Conservation (phyloP, 2,113 vertebrate genomes). For the Prietella phreatophila region DNA sequence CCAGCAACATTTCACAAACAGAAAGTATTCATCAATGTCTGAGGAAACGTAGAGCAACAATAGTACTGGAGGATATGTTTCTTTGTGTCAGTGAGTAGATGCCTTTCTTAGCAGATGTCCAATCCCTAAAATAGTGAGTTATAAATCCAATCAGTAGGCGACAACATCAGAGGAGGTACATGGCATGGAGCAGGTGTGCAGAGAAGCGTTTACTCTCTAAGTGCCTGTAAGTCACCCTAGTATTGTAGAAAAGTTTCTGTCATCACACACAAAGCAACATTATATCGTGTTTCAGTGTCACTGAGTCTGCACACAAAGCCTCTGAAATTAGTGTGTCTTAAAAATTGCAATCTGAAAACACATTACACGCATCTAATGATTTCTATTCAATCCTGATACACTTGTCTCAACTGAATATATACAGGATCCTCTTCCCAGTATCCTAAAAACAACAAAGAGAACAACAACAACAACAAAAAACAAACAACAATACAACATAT, state of each 20-base stretch:
- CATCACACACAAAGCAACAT: not conserved
- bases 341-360: slow-evolving; percentile 13
- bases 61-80: not conserved
- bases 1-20: slow-evolving; percentile 18
- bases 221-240: slow-evolving; percentile 29
- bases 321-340: slow-evolving; percentile 1
- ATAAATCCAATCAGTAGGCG: slow-evolving; percentile 2
- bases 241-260: not conserved
- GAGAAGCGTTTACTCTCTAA: slow-evolving; percentile 10
- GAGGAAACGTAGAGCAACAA: slow-evolving; percentile 13
- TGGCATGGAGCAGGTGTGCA: slow-evolving; percentile 20
- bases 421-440: not conserved
- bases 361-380: slow-evolving; percentile 39
- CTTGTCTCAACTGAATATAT: not conserved
- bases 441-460: no score
- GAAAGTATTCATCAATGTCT: not conserved
- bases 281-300: not conserved
- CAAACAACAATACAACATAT: not conserved
- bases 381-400: slow-evolving; percentile 63
- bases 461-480: not conserved
- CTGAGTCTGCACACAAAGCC: not conserved
- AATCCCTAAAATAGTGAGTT: slow-evolving; percentile 40
- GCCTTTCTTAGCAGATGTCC: slow-evolving; percentile 28
- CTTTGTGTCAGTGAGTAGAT: slow-evolving; percentile 17
- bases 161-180: slow-evolving; percentile 27